Percentiles rank a stretch among this genome's conserved stretches.
phyloP scores from a whole-genome alignment of 2,113 vertebrate genomes.

The Oreotragus oreotragus region DNA sequence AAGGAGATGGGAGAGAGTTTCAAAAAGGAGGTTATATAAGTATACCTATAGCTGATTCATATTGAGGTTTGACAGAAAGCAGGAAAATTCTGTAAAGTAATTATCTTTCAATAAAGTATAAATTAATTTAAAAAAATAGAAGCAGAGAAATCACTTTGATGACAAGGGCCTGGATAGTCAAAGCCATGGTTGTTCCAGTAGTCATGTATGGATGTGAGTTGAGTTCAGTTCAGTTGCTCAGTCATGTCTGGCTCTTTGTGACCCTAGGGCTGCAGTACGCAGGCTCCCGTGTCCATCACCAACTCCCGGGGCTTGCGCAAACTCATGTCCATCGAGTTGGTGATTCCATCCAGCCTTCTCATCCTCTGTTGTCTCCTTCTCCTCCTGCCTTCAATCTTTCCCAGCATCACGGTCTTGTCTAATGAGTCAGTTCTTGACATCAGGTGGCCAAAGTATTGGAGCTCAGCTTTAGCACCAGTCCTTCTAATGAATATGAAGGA shows the following conservation, averaged over 20 bases:
- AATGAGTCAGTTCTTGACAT: neutral
- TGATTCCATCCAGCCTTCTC: neutral
- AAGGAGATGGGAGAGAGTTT: neutral
- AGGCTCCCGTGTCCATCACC: neutral
- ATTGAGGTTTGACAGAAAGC: neutral
- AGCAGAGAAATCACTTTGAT: neutral
- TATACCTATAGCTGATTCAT: neutral
- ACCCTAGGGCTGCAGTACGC: neutral
- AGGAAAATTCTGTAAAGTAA: neutral
- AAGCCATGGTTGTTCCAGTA: no score
- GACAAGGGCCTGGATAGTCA: no score
- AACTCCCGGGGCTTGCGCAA: neutral
- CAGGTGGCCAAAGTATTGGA: neutral
- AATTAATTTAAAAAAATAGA: rapidly evolving
- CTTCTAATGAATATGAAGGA: neutral
- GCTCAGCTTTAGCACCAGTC: neutral
- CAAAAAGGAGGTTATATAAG: neutral
- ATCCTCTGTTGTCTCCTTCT: neutral
- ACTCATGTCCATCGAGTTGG: neutral
- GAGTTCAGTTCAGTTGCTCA: neutral
- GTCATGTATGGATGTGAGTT: neutral
- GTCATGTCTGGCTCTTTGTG: neutral
- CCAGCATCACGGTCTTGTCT: neutral
- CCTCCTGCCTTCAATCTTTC: neutral
- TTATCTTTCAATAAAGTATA: neutral